A percentile compares a stretch with the other conserved stretches of the same genome.
Evolutionary conservation across 2,113 vertebrate genomes (phyloP).

Genomic region (Nibea coibor): DNA sequence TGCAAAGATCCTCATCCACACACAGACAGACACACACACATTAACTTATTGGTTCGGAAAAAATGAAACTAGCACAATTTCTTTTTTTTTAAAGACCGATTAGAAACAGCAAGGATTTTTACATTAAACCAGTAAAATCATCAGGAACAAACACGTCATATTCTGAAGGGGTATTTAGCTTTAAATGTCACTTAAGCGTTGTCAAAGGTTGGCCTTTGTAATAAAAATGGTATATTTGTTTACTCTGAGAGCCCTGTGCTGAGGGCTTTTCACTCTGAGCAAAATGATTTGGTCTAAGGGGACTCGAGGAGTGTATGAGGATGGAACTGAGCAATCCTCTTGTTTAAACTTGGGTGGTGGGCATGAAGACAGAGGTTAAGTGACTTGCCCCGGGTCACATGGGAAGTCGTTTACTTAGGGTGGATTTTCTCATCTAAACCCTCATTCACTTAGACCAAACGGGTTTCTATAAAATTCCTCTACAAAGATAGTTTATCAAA

Average conservation of each 20-base stretch:
- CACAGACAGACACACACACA: not conserved
- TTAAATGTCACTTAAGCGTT: not conserved
- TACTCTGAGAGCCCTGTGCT: constrained; percentile 50
- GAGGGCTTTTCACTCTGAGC: constrained; percentile 73
- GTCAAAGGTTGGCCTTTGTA: constrained; percentile 10
- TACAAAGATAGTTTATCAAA: constrained; percentile 4
- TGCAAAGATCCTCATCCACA: not conserved
- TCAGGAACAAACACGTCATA: not conserved
- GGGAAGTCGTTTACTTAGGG: constrained; percentile 80
- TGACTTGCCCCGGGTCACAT: constrained; percentile 83
- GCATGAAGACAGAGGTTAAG: constrained; percentile 84
- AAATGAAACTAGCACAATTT: not conserved
- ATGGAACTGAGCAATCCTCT: constrained; percentile 76
- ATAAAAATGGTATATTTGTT: constrained; percentile 49
- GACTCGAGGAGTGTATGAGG: constrained; percentile 72
- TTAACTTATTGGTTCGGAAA: not conserved
- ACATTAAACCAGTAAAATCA: too few relatives aligned
- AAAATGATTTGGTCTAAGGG: constrained; percentile 76
- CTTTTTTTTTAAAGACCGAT: not conserved
- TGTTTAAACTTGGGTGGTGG: constrained; percentile 79
- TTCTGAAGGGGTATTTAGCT: not conserved
- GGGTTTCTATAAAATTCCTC: constrained; percentile 42
- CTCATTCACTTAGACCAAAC: constrained; percentile 66
- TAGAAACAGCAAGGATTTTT: not conserved
- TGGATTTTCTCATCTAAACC: constrained; percentile 79